phyloP scores from a whole-genome alignment of 2,113 vertebrate species.

The Patagioenas fasciata region DNA sequence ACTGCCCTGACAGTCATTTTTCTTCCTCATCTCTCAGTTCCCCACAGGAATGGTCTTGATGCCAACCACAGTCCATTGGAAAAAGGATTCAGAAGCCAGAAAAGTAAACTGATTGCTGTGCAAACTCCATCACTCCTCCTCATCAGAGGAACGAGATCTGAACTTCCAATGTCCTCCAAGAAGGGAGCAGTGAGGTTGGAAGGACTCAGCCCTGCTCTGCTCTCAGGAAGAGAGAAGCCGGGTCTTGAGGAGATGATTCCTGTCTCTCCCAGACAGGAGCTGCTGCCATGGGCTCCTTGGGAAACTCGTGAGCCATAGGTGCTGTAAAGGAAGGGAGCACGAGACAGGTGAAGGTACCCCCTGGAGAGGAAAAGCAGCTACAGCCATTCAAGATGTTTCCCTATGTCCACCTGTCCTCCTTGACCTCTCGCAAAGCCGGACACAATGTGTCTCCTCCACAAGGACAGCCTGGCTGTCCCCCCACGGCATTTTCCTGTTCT shows the following conservation, averaged over 20 bases:
- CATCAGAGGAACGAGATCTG: not conserved
- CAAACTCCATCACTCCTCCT: not conserved
- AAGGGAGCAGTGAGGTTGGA: not conserved
- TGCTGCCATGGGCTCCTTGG: not conserved
- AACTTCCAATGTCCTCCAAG: not conserved
- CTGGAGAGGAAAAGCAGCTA: rapidly evolving
- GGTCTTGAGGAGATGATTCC: not conserved
- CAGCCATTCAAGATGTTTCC: rapidly evolving
- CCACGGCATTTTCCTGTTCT: not conserved
- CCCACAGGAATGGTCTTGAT: not conserved
- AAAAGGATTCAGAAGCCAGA: not conserved
- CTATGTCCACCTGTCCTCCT: rapidly evolving
- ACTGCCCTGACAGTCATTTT: not conserved
- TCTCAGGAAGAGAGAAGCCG: not conserved
- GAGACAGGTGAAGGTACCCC: not conserved
- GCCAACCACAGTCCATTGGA: rapidly evolving
- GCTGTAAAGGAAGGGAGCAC: not conserved
- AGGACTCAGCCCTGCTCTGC: not conserved
- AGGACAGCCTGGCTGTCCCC: not conserved
- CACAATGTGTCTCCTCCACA: rapidly evolving
- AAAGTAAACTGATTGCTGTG: not conserved
- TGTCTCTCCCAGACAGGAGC: not conserved
- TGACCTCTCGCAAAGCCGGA: not conserved
- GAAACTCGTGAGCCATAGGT: rapidly evolving
- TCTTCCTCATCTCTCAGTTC: not conserved